Evolutionary conservation across 2,113 vertebrate genomes (phyloP).

Genomic region (Alethe castanea): DNA sequence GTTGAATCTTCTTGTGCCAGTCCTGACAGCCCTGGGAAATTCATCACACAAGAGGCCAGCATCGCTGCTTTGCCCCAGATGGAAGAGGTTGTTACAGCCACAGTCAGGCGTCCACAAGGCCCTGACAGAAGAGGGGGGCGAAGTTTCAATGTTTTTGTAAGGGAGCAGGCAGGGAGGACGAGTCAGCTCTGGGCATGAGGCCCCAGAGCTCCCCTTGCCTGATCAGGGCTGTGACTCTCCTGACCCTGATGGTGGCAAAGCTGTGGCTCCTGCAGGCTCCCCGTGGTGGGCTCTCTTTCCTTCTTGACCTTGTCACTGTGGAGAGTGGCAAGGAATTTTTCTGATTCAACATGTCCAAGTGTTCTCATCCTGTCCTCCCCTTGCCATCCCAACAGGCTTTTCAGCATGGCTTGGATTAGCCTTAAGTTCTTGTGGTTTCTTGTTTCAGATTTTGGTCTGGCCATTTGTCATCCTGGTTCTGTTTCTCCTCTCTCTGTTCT

Average conservation of each 20-base stretch:
- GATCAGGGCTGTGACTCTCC: not conserved
- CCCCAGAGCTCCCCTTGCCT: not conserved
- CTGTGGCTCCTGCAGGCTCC: not conserved
- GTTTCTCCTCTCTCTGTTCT: constrained; percentile 45
- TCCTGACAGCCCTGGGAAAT: not conserved
- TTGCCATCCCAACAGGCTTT: not conserved
- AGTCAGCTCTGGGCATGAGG: not conserved
- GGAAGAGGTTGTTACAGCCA: fast-evolving
- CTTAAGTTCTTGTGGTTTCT: not conserved
- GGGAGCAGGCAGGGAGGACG: not conserved
- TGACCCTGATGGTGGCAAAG: not conserved
- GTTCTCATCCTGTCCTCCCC: not conserved
- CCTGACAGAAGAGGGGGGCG: not conserved
- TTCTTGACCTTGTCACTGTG: not conserved
- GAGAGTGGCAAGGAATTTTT: not conserved
- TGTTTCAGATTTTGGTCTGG: constrained; percentile 33
- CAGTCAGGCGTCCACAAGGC: not conserved
- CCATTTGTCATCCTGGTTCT: constrained; percentile 40
- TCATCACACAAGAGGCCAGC: not conserved
- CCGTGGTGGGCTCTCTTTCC: not conserved
- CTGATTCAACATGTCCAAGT: not conserved
- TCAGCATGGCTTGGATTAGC: constrained; percentile 30
- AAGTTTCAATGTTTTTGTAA: not conserved
- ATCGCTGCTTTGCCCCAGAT: not conserved
- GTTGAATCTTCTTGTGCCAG: not conserved